Conservation (phyloP, 1,140 invertebrate species). For the Brachionus asplanchnoidis region DNA sequence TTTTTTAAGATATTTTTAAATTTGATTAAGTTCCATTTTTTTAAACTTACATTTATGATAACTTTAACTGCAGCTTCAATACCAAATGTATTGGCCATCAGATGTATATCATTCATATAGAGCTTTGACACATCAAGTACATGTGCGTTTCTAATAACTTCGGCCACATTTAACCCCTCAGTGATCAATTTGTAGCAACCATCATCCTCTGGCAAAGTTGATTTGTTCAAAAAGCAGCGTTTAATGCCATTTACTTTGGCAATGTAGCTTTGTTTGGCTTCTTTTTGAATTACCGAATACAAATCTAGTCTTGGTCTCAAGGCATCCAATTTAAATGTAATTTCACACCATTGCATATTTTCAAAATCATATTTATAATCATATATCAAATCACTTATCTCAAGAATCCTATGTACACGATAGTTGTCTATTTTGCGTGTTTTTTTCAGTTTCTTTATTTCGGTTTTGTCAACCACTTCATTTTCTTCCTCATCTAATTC, state of each 20-base stretch:
- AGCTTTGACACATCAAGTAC: conserved; percentile 73
- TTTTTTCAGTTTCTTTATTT: conserved; percentile 42
- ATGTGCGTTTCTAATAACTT: conserved; percentile 17
- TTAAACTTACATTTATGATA: conserved; percentile 65
- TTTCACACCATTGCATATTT: conserved; percentile 68
- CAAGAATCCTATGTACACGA: conserved; percentile 1
- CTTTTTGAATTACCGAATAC: conserved; percentile 29
- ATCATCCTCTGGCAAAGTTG: conserved; percentile 70
- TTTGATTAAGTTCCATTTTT: too few relatives aligned
- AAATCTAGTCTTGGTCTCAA: conserved; percentile 24
- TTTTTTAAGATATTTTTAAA: not conserved
- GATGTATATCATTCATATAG: conserved; percentile 90
- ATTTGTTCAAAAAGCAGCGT: conserved; percentile 27
- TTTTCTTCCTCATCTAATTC: conserved; percentile 61
- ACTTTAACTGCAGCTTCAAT: conserved; percentile 89
- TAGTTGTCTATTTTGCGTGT: not conserved
- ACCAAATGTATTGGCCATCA: conserved; percentile 77
- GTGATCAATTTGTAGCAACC: conserved; percentile 64
- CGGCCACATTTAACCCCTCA: conserved; percentile 83
- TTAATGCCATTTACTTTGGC: conserved; percentile 22
- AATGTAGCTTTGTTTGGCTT: conserved; percentile 27
- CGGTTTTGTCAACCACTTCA: conserved; percentile 57
- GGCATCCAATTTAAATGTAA: conserved; percentile 60
- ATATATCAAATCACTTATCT: conserved; percentile 54
- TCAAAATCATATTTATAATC: conserved; percentile 73